These are phyloP conservation scores for Orestias chungarensis DNA, from an alignment of 2,797 vertebrate genomes.

Conservation along the genomic window DNA sequence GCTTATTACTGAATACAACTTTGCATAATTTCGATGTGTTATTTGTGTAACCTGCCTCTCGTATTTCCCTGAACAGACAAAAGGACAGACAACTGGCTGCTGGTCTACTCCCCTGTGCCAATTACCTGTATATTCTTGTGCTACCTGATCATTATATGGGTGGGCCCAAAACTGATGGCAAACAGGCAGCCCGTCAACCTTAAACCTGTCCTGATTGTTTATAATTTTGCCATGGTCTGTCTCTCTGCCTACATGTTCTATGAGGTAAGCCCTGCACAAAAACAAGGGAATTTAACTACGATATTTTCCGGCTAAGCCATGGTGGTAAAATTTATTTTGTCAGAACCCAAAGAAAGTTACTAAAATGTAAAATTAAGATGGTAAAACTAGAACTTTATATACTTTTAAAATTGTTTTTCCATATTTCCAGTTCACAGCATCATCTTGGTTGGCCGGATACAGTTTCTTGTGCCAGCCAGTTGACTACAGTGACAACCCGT, in stretches of 20 bases:
- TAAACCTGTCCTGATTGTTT: slow-evolving; percentile 64
- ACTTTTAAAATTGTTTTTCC: slow-evolving; percentile 13
- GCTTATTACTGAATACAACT: neutral
- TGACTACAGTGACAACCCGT: slow-evolving; percentile 71
- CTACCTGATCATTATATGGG: slow-evolving; percentile 71
- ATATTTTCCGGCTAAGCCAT: neutral
- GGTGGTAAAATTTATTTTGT: neutral
- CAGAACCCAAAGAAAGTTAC: neutral
- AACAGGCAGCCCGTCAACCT: slow-evolving; percentile 60
- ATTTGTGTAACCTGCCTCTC: slow-evolving; percentile 5
- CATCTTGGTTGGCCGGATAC: slow-evolving; percentile 72
- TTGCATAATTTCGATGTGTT: neutral
- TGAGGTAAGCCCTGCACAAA: slow-evolving; percentile 69
- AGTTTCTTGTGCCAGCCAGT: slow-evolving; percentile 80
- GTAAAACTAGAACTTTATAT: neutral
- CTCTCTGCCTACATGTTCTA: slow-evolving; percentile 80
- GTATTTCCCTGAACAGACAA: slow-evolving; percentile 65
- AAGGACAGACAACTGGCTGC: slow-evolving; percentile 76
- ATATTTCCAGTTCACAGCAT: slow-evolving; percentile 75
- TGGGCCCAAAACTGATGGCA: slow-evolving; percentile 64
- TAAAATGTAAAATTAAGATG: neutral
- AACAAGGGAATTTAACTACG: neutral
- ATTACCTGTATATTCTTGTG: slow-evolving; percentile 67
- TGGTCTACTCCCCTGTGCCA: slow-evolving; percentile 74
- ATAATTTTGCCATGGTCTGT: slow-evolving; percentile 75